Conservation (phyloP, 1,140 invertebrate genomes). For the Cyrtorhinus lividipennis region DNA sequence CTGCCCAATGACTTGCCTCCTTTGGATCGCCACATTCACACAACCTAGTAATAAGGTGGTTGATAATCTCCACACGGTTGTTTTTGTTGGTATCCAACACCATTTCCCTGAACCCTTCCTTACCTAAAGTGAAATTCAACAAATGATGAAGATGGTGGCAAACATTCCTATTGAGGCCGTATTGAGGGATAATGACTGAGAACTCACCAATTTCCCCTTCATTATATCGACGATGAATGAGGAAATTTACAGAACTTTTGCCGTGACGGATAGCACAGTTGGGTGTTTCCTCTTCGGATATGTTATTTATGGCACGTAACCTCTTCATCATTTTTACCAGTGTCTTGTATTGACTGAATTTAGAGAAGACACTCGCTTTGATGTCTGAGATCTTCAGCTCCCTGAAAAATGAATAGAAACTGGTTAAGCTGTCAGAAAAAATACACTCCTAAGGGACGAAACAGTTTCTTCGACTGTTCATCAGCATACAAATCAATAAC, state of each 20-base stretch:
- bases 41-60: conserved; percentile 37
- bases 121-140: conserved; percentile 28
- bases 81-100: conserved; percentile 42
- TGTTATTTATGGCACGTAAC: conserved; percentile 42
- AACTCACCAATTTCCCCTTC: conserved; percentile 14
- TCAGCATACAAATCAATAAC: no score
- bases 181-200: no score
- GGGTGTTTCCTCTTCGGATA: conserved; percentile 42
- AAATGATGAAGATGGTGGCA: conserved; percentile 13
- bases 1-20: conserved; percentile 46
- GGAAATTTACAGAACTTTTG: conserved; percentile 46
- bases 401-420: conserved; percentile 27
- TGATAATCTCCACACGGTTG: conserved; percentile 35
- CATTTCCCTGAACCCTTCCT: conserved; percentile 49
- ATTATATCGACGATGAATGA: conserved; percentile 30
- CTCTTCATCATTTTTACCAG: conserved; percentile 34
- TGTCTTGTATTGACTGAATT: conserved; percentile 41
- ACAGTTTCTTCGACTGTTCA: no score
- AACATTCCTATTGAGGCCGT: no score
- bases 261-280: conserved; percentile 46
- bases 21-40: conserved; percentile 35
- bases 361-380: conserved; percentile 41
- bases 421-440: no score
- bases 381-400: conserved; percentile 38
- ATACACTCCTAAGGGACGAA: no score